Conservation (phyloP, 2,888 invertebrate species). For the Machimus rusticus region DNA sequence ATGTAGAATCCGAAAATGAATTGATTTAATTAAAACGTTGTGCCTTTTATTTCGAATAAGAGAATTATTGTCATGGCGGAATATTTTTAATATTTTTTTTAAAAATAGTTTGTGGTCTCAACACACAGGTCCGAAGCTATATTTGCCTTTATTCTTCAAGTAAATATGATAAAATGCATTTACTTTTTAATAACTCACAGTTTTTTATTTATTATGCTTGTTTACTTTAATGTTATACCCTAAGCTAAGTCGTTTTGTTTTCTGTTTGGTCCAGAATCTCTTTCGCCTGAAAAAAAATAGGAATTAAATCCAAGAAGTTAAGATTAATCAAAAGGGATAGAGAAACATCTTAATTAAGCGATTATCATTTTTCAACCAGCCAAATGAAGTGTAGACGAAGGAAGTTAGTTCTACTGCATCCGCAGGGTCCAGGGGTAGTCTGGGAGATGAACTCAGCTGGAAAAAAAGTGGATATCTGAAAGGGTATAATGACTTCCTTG, state of each 20-base stretch:
- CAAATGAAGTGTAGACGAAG: conserved; percentile 22
- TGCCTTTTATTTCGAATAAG: too few relatives aligned
- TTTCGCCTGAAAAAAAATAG: background rate
- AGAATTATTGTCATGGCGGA: too few relatives aligned
- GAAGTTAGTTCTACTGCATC: background rate
- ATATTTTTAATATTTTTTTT: too few relatives aligned
- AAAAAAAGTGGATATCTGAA: conserved; percentile 25
- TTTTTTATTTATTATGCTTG: background rate
- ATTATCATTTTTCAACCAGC: conserved; percentile 45
- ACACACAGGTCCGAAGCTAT: too few relatives aligned
- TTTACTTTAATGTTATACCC: background rate
- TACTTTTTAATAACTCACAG: background rate
- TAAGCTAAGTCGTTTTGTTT: background rate
- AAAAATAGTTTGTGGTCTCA: too few relatives aligned
- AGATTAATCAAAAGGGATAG: conserved; percentile 39
- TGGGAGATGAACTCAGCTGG: background rate
- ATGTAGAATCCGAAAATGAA: too few relatives aligned
- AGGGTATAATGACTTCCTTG: conserved; percentile 47
- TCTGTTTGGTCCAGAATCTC: background rate
- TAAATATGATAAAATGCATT: background rate
- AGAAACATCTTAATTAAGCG: conserved; percentile 44
- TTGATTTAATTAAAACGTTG: too few relatives aligned
- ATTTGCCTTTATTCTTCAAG: too few relatives aligned
- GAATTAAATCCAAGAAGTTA: background rate
- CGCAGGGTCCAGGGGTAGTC: background rate